Evolutionary conservation across 1,140 invertebrate genomes (phyloP).

Genomic region (Gonatopus flavifemur): DNA sequence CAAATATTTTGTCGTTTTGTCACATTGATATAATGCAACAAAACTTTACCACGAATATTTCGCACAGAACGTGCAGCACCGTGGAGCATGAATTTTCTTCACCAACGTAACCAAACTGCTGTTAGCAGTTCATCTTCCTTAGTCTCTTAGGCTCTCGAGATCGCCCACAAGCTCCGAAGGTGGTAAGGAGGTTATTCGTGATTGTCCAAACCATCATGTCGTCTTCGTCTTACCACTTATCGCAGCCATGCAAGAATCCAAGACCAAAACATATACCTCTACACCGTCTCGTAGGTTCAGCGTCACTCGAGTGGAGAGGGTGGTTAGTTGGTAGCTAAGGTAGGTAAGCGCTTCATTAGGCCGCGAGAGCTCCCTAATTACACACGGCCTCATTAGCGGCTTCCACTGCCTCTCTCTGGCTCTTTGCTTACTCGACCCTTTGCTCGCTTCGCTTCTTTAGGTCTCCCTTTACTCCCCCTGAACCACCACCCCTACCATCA

Average conservation of each 20-base stretch:
- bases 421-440: conserved; percentile 30
- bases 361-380: conserved; percentile 60
- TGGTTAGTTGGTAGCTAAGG: conserved; percentile 44
- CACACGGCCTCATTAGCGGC: conserved; percentile 58
- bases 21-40: too few relatives aligned
- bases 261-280: too few relatives aligned
- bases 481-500: conserved; percentile 4
- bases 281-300: too few relatives aligned
- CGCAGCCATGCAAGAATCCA: too few relatives aligned
- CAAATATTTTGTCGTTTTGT: too few relatives aligned
- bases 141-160: conserved; percentile 31
- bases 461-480: background rate
- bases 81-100: conserved; percentile 42
- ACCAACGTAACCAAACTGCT: conserved; percentile 9
- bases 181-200: conserved; percentile 35
- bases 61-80: conserved; percentile 46
- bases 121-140: conserved; percentile 15
- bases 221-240: background rate
- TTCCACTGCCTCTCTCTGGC: conserved; percentile 33
- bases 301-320: conserved; percentile 24
- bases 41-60: too few relatives aligned
- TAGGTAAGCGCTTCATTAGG: conserved; percentile 60
- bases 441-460: conserved; percentile 2
- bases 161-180: conserved; percentile 43
- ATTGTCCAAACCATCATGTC: conserved; percentile 5